Evolutionary conservation across 2,888 invertebrate genomes (phyloP).

Genomic region (Cyrtodaria siliqua): DNA sequence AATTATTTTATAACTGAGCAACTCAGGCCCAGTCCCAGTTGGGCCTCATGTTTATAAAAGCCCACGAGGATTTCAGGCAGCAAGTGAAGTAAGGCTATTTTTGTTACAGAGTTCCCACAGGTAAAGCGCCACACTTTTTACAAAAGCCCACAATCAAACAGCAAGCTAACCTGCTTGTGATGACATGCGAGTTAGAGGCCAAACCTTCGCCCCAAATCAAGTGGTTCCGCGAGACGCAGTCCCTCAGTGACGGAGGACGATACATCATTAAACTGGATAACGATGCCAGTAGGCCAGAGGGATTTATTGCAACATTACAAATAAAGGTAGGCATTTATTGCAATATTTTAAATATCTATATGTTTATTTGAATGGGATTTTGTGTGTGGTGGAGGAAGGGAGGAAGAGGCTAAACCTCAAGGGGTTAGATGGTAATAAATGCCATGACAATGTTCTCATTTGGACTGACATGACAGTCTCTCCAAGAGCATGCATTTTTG

Average conservation of each 20-base stretch:
- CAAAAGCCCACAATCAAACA: constrained; percentile 99
- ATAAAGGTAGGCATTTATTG: constrained; percentile 88
- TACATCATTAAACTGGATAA: constrained; percentile 96
- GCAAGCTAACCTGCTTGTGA: constrained; percentile 94
- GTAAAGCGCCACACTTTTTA: constrained; percentile 96
- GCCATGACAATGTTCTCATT: too few species aligned
- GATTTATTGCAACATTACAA: constrained; percentile 96
- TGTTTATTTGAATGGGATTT: too few species aligned
- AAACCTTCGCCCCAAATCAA: constrained; percentile 97
- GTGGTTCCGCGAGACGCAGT: constrained; percentile 93
- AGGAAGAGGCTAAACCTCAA: too few species aligned
- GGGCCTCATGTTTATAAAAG: background rate
- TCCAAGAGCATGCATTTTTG: too few species aligned
- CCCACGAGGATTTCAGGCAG: too few species aligned
- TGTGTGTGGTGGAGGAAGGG: too few species aligned
- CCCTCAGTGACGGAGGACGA: constrained; percentile 92
- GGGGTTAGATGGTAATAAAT: too few species aligned
- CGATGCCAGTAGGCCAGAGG: constrained; percentile 93
- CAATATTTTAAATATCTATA: too few species aligned
- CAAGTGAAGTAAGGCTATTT: background rate
- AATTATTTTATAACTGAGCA: too few species aligned
- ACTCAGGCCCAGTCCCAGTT: too few species aligned
- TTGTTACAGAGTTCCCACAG: constrained; percentile 71
- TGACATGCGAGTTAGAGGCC: constrained; percentile 98
- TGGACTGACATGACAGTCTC: too few species aligned